Conservation (phyloP, 2,113 vertebrate species). For the Corydoras maculifer region DNA sequence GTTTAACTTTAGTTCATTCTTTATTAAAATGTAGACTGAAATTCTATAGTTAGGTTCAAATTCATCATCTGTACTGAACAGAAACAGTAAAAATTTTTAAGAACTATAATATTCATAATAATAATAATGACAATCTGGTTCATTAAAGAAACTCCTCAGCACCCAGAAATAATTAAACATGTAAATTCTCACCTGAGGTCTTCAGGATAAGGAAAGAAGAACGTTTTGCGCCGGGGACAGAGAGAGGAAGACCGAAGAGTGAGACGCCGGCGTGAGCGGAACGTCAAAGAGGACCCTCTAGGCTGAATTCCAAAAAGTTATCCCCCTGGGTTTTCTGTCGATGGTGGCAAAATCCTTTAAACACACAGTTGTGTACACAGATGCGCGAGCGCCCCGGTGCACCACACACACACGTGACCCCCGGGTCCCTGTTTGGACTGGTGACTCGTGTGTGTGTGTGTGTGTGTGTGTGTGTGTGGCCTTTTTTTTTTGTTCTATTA, state of each 20-base stretch:
- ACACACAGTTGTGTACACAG: conserved; percentile 41
- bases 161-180: neutral
- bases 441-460: conserved; percentile 29
- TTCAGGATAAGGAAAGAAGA: conserved; percentile 53
- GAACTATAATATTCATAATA: no score
- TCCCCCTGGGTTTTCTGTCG: conserved; percentile 68
- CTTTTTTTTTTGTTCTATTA: conserved; percentile 57
- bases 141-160: no score
- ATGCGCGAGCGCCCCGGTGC: conserved; percentile 56
- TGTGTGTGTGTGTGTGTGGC: conserved; percentile 1
- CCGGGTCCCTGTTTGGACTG: conserved; percentile 41
- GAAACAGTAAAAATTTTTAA: no score
- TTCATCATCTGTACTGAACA: no score
- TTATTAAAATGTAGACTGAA: no score
- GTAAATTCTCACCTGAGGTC: conserved; percentile 60
- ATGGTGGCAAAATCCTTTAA: conserved; percentile 74
- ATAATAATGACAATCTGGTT: no score
- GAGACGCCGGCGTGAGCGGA: conserved; percentile 52
- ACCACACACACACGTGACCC: conserved; percentile 51
- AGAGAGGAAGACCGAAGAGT: conserved; percentile 49
- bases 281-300: conserved; percentile 62
- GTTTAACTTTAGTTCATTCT: no score
- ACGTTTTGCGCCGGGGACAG: conserved; percentile 53
- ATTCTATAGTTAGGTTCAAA: no score
- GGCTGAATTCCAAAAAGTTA: conserved; percentile 73